These are phyloP conservation scores for Spinus olivaceus DNA, from an alignment of 2,797 vertebrate species.

Conservation along the genomic window DNA sequence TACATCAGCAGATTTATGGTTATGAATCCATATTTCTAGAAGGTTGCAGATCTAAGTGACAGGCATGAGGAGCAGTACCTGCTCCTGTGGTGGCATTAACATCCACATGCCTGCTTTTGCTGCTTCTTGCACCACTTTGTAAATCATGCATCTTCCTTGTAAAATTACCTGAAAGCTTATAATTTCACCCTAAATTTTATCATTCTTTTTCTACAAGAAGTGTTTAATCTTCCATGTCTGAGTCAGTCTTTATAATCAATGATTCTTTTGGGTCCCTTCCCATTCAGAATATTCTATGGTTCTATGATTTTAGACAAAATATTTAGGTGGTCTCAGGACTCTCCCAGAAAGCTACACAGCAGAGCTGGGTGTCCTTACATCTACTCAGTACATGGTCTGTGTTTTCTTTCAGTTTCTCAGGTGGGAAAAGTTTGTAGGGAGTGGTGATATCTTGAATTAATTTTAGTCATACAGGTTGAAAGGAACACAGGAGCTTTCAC, in stretches of 20 bases:
- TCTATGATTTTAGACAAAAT: not conserved
- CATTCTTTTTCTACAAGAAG: not conserved
- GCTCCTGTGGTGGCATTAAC: accelerated
- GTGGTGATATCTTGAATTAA: not conserved
- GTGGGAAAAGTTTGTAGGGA: not conserved
- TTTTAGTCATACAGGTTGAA: not conserved
- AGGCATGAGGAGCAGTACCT: not conserved
- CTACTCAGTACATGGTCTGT: accelerated
- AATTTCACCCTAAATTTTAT: accelerated
- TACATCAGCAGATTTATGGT: not conserved
- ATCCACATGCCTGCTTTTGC: not conserved
- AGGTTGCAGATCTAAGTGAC: not conserved
- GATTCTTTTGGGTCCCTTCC: not conserved
- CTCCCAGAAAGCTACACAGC: not conserved
- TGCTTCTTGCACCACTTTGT: not conserved
- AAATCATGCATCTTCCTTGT: not conserved
- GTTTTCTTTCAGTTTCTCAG: not conserved
- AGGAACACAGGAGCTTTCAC: not conserved
- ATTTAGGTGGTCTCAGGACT: not conserved
- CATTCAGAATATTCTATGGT: not conserved
- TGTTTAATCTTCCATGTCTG: not conserved
- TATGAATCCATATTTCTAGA: not conserved
- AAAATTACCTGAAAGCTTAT: not conserved
- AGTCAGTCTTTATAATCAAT: not conserved
- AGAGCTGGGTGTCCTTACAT: not conserved